phyloP scores from a whole-genome alignment of 2,113 vertebrate species.

The Ovis aries region DNA sequence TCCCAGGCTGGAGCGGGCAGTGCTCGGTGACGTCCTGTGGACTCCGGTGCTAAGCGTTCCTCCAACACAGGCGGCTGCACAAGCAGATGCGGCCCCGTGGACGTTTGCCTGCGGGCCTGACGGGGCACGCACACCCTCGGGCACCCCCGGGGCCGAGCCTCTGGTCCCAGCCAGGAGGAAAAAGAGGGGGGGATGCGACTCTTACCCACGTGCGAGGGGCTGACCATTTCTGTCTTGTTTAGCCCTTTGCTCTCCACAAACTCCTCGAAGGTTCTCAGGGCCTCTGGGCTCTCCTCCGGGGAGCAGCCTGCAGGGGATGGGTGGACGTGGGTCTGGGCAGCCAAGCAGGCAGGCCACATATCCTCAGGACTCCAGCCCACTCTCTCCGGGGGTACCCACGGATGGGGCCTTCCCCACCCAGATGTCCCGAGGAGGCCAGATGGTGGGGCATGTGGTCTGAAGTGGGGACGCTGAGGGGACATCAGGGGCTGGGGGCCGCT shows the following conservation, averaged over 20 bases:
- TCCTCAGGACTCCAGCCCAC: fast-evolving
- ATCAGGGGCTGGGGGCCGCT: fast-evolving
- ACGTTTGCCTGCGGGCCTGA: fast-evolving
- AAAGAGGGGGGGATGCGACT: fast-evolving
- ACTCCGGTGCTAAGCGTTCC: too few relatives aligned
- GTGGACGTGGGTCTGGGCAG: not conserved
- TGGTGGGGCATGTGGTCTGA: not conserved
- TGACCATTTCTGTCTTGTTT: not conserved
- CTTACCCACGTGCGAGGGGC: not conserved
- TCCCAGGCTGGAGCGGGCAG: fast-evolving
- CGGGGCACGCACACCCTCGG: fast-evolving
- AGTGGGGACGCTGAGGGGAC: not conserved
- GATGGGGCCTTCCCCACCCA: not conserved
- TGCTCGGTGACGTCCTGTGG: fast-evolving
- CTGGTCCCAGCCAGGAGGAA: not conserved
- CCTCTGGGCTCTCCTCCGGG: not conserved
- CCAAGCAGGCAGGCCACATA: fast-evolving
- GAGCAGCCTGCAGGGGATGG: not conserved
- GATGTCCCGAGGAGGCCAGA: not conserved
- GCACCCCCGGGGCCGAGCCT: not conserved
- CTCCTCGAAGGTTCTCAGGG: not conserved
- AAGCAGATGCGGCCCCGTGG: not conserved
- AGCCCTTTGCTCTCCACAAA: not conserved
- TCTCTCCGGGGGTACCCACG: not conserved
- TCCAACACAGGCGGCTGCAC: not conserved